Evolutionary conservation across 2,113 vertebrate species (phyloP), one percentile per base, ranked within the genome.

Genomic region (Sprattus sprattus): DNA sequence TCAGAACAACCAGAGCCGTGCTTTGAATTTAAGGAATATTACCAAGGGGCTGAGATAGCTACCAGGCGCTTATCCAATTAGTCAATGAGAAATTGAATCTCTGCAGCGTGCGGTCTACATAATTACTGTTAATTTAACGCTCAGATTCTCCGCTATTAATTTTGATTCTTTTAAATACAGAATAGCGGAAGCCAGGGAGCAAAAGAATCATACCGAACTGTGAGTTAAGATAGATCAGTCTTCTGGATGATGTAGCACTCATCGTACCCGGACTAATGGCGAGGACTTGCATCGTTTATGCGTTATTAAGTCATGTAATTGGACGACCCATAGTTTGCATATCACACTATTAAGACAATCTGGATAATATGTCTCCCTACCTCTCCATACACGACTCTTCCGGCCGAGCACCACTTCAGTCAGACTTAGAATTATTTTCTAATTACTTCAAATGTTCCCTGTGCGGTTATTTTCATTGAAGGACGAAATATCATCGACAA

Each of bases 61-160:
- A 93, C 92, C 95, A 96, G 96, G 97, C 92, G 93, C 94, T 97
- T 97, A 96, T 95, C 95, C 97, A 97, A 98, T 99, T 99, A 98
- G 96, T 96, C 94, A 94, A 92, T 95, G 96, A 97, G 96, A 97
- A 98, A 98, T 98, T 96, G 96, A 98, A 98, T 99, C 96, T 97
- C 96, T 97, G 95, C 95, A 96, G 96, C 96, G 94, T 94, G 92
- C 95, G 96, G 97, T 96, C 96, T 95, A 95, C 96, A 97, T 99
- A 99, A 99, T 99, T 99, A 97, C 98, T 97, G 97, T 97, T 99
- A 97, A 99, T 99, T 98, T 97, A 98, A 97, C 92, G 95, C 97
- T 97, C 95, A 97, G 94, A 98, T 98, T 98, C 96, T 97, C 96
- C 95, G 95, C 96, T 97, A 97, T 97, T 98, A 97, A 97, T 97